Conservation (phyloP, 2,888 invertebrate genomes). For the Hanleya hanleyi region DNA sequence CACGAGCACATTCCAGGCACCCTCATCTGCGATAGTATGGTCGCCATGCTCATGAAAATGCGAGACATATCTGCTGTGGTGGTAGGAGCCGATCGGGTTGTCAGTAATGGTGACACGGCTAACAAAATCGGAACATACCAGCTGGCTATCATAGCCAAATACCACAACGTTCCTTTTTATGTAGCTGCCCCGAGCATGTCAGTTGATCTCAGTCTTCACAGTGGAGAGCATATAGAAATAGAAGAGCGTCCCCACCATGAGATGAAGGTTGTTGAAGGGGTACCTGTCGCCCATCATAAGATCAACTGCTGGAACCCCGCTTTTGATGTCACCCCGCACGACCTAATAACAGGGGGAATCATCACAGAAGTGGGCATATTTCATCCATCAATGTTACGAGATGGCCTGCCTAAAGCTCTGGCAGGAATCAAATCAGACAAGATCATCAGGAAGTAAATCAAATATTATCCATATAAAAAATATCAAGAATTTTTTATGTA, state of each 20-base stretch:
- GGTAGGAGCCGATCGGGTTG: constrained; percentile 98
- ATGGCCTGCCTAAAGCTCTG: constrained; percentile 32
- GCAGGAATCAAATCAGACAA: too few relatives aligned
- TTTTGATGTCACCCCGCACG: constrained; percentile 97
- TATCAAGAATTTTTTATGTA: too few relatives aligned
- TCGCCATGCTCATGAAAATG: constrained; percentile 89
- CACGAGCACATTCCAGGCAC: constrained; percentile 88
- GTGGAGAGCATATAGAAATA: constrained; percentile 91
- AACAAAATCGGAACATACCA: constrained; percentile 92
- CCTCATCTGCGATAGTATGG: constrained; percentile 96
- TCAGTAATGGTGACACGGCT: constrained; percentile 97
- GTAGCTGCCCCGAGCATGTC: constrained; percentile 94
- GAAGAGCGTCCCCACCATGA: constrained; percentile 94
- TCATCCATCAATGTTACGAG: constrained; percentile 57
- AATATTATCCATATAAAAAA: too few relatives aligned
- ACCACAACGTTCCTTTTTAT: constrained; percentile 95
- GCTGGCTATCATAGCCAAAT: constrained; percentile 92
- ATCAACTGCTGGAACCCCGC: constrained; percentile 98
- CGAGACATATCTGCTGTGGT: constrained; percentile 91
- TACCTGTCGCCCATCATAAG: constrained; percentile 91
- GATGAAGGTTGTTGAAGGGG: constrained; percentile 91
- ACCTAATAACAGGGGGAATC: constrained; percentile 89
- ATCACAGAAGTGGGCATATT: constrained; percentile 95
- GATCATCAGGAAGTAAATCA: too few relatives aligned
- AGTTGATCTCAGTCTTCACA: constrained; percentile 85